Conservation (phyloP, 2,113 vertebrate species). For the Serinus canaria region DNA sequence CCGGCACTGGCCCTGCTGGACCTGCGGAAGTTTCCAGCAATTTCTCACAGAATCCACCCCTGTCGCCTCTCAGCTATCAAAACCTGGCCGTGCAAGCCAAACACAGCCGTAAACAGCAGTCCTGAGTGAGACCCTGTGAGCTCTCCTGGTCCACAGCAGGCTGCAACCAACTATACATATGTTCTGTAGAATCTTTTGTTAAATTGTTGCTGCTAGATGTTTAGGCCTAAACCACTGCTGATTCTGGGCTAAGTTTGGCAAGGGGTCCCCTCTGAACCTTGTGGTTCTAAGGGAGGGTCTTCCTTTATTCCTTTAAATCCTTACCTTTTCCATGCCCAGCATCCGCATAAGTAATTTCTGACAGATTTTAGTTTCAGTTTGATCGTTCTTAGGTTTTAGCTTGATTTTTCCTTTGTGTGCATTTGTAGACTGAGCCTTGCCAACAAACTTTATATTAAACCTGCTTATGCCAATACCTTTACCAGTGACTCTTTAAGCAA, state of each 20-base stretch:
- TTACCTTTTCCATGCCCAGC: neutral
- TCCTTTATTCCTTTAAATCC: neutral
- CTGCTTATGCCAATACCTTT: neutral
- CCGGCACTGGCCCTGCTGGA: neutral
- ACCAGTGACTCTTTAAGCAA: neutral
- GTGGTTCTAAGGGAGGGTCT: neutral
- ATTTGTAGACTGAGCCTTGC: neutral
- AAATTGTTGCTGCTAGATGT: neutral
- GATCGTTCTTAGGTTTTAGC: neutral
- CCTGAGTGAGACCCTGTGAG: neutral
- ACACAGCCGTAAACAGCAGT: neutral
- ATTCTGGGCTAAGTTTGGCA: fast-evolving
- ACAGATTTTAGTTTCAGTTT: neutral
- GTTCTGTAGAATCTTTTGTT: neutral
- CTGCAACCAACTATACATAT: neutral
- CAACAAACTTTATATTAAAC: neutral
- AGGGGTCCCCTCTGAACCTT: neutral
- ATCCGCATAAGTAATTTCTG: neutral
- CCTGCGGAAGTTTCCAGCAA: neutral
- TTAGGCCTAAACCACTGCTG: neutral
- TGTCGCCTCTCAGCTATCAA: neutral
- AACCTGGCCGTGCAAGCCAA: neutral
- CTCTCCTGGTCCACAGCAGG: neutral
- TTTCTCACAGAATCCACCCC: neutral
- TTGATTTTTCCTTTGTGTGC: neutral